Base-by-base conservation (phyloP, 2,888 invertebrate species). In the Urechis unicinctus region DNA sequence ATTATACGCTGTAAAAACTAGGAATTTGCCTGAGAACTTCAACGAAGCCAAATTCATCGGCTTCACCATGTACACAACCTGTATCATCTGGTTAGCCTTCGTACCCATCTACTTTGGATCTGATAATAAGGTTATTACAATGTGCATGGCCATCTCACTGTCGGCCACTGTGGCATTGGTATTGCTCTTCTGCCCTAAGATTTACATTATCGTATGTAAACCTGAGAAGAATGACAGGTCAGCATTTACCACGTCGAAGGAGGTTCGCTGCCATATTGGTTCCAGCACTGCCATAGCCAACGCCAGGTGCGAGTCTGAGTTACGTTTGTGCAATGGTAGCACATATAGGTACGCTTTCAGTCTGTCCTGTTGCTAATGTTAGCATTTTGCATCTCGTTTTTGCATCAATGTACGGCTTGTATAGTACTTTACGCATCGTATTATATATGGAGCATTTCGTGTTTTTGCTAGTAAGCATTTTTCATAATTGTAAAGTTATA, bases 41-140 rank as follows among this genome's bases (percentile, higher is more conserved):
- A 97, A 98, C 79, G 97, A 78, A 61, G 77, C 77, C 31, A 80
- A 81, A 65, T 81, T 80, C 61, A 87, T 88, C 61, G 87, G 97
- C 85, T 97, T 98, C 80, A 95, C 96, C 26, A 97, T 98, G 97
- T 98, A 94, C 81, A 95, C 95, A 45, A 96, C 95, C 29, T 93
- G 94, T 78, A 90, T 95, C 62, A 94, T 96, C 74, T 97, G 97
- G 97, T 81, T 94, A 64, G 97, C 97, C 24, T 97, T 97, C 80
- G 91, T 97, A 55, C 94, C 96, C 4, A 84, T 97, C 50, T 96
- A 96, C 81, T 95, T 96, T 78, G 94, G 94, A 61, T 95, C 85
- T 65, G 83, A 83, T 63, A 65, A 62, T 43, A 73, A 71, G 57
- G 83, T 84, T 64, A 79, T 82, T 42, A 81, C 81, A 4, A 77